These are phyloP conservation scores for Oxycera nigricornis DNA, from an alignment of 2,888 invertebrate genomes.

Conservation along the genomic window DNA sequence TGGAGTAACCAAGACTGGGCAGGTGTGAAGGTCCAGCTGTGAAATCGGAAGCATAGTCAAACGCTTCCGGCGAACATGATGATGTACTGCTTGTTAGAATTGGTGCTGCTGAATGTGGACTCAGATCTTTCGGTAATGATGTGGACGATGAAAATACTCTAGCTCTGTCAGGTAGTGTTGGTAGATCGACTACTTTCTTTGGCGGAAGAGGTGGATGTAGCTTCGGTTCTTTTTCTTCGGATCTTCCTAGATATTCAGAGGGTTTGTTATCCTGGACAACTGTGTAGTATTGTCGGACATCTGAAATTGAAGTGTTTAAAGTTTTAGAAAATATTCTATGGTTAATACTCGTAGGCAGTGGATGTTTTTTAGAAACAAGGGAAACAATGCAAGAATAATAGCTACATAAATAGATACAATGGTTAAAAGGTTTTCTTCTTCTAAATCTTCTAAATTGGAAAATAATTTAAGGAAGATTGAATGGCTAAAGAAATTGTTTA, in stretches of 20 bases:
- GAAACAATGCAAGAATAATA: too few species aligned
- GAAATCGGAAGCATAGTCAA: slow-evolving; percentile 34
- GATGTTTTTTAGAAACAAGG: too few species aligned
- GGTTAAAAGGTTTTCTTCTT: too few species aligned
- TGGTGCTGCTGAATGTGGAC: slow-evolving; percentile 16
- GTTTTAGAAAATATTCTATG: too few species aligned
- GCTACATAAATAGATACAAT: too few species aligned
- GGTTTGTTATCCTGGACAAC: slow-evolving; percentile 49
- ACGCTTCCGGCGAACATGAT: slow-evolving; percentile 3
- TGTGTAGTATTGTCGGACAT: slow-evolving; percentile 51
- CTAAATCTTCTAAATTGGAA: too few species aligned
- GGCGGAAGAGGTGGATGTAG: background rate
- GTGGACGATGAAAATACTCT: slow-evolving; percentile 24
- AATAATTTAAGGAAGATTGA: too few species aligned
- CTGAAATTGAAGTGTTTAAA: too few species aligned
- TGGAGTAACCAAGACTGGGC: slow-evolving; percentile 56
- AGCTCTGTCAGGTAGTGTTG: slow-evolving; percentile 15
- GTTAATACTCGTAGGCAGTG: too few species aligned
- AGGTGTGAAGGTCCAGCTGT: slow-evolving; percentile 54
- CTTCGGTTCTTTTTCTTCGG: background rate
- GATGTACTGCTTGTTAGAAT: slow-evolving; percentile 39
- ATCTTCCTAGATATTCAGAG: slow-evolving; percentile 16
- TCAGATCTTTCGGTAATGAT: slow-evolving; percentile 18
- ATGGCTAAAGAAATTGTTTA: too few species aligned
- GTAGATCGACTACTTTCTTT: slow-evolving; percentile 8